Conservation (phyloP, 2,888 invertebrate species). For the Oscheius myriophilus region DNA sequence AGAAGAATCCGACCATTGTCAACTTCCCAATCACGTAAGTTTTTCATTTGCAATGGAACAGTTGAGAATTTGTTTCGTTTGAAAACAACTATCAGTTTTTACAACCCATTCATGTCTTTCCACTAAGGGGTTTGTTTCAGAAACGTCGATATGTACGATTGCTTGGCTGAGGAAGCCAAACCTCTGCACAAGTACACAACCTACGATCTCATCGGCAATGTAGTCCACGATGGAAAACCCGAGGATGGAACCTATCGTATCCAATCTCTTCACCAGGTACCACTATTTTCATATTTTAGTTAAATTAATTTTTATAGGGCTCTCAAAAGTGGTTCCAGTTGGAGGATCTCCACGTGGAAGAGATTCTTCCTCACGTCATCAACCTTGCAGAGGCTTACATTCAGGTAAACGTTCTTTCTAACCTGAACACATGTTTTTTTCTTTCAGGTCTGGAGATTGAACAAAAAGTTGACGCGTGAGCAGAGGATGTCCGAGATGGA, state of each 20-base stretch:
- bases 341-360: conserved; percentile 95
- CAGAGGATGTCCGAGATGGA: conserved; percentile 59
- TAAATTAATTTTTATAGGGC: conserved; percentile 73
- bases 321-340: conserved; percentile 88
- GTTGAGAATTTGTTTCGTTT: not conserved
- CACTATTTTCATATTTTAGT: not conserved
- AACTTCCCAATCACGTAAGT: conserved; percentile 99
- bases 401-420: conserved; percentile 79
- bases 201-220: conserved; percentile 97
- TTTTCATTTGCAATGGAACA: not conserved
- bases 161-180: conserved; percentile 82
- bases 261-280: conserved; percentile 85
- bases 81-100: too few relatives aligned
- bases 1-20: conserved; percentile 99
- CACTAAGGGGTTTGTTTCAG: too few relatives aligned
- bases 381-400: conserved; percentile 98
- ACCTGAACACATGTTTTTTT: not conserved
- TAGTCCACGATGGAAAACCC: conserved; percentile 97
- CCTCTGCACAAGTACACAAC: conserved; percentile 81
- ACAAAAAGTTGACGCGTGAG: conserved; percentile 65
- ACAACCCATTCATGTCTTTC: too few relatives aligned
- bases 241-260: conserved; percentile 91
- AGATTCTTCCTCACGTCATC: conserved; percentile 98
- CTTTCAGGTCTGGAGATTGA: conserved; percentile 66
- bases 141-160: conserved; percentile 95